Base-by-base conservation (phyloP, 1,140 invertebrate genomes). In the Acromyrmex heyeri region DNA sequence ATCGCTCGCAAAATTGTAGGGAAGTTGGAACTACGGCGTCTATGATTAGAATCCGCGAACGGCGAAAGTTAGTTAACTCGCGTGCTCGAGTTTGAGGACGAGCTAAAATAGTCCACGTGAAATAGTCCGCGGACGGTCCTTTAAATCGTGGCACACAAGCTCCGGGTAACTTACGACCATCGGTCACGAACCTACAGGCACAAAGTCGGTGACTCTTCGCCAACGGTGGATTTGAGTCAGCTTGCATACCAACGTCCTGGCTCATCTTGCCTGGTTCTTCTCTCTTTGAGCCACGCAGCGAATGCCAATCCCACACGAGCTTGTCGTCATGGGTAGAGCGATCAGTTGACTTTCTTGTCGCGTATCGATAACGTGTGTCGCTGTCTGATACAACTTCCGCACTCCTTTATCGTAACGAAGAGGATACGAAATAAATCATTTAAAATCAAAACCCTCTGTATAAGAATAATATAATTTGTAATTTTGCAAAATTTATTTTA, bases 361-460 rank as follows among this genome's bases (percentile, higher is more conserved):
- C 83, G 79, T 86, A 90, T 88, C 82, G 83, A 88, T 90, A 91
- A 91, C 87, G 78, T 86, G 76, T 91, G 75, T 91, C 87, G 67
- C 61, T 85, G 65, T 67, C 57, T 64, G 30, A 27, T 48, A 65
- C 65, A 57, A 86, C 88, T 87, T 87, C 85, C 89, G 82, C 53
- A 53, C 57, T 55, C 7, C 53, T 55, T 67, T 67, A 57, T 59
- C 77, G 10, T 44, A 21, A 77, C 50, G 12, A 8, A 44, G 24
- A 8, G 38, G 10, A n/a, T 70, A 16, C 1, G 10, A 30, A 16
- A 65, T 30, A 65, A 78, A 75, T 59, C 14, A 38, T 38, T 76
- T 30, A 55, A 30, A 53, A 27, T 59, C 14, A 7, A 76, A 50
- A 55, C 0, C 18, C 3, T 16, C 7, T 18, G n/a, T n/a, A 27